A percentile compares a stretch with the other conserved stretches of the same genome.
Conservation (phyloP, 1,140 invertebrate species). For the Neotoxoptera formosana region DNA sequence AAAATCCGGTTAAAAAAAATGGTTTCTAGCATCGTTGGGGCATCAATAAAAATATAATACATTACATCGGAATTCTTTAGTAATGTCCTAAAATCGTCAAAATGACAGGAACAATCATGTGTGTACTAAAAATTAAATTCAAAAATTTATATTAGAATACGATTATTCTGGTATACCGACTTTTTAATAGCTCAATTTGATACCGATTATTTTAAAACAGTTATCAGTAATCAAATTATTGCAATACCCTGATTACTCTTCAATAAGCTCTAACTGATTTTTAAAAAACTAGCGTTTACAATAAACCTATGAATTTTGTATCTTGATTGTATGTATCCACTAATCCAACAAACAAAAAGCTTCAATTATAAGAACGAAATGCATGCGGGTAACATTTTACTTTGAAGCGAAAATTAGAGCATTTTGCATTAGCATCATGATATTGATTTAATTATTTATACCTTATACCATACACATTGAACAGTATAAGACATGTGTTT, state of each 20-base stretch:
- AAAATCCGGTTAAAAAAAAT: background rate
- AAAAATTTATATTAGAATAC: background rate
- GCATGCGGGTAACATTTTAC: background rate
- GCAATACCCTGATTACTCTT: too few species aligned
- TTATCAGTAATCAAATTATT: background rate
- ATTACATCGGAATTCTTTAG: background rate
- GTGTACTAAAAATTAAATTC: background rate
- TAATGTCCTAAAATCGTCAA: background rate
- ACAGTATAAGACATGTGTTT: background rate
- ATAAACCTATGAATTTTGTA: background rate
- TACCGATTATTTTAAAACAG: background rate
- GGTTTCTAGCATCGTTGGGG: background rate
- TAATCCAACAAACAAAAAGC: background rate
- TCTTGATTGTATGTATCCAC: background rate
- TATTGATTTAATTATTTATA: background rate
- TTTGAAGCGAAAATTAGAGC: background rate
- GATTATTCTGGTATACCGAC: background rate
- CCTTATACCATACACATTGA: background rate
- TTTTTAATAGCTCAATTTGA: too few species aligned
- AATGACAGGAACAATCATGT: background rate
- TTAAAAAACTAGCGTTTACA: background rate
- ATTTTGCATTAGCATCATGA: background rate
- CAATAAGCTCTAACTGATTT: background rate
- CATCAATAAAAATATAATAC: too few species aligned
- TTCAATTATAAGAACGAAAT: background rate